Conservation (phyloP, 53 echinoderm and acorn worm species). For the Zoroaster sp. region DNA sequence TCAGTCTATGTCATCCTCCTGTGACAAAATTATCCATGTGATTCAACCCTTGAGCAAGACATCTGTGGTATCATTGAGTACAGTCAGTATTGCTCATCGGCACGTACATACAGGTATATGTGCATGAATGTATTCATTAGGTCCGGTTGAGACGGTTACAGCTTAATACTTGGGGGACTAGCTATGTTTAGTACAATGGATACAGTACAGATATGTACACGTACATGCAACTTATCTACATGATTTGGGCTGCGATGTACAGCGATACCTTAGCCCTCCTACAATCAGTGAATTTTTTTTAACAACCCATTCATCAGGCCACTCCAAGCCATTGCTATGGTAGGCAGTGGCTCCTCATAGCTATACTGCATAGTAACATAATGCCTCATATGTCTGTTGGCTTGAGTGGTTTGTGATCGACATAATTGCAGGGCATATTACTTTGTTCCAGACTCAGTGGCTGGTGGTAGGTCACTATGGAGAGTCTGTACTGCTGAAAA, state of each 20-base stretch:
- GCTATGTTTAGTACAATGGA: background rate
- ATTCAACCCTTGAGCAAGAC: background rate
- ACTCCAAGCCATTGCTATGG: too few species aligned
- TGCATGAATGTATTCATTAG: background rate
- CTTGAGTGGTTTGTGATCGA: too few species aligned
- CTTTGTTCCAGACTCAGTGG: too few species aligned
- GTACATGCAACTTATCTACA: background rate
- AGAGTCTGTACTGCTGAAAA: too few species aligned
- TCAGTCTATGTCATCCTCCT: background rate
- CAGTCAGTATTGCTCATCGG: background rate
- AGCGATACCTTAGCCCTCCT: background rate
- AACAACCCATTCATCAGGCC: too few species aligned
- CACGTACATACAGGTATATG: too few species aligned
- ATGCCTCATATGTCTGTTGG: too few species aligned
- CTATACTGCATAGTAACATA: too few species aligned
- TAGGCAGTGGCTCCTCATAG: too few species aligned
- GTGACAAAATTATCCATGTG: background rate
- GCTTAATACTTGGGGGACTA: background rate
- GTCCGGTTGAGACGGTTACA: background rate
- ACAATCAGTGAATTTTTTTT: too few species aligned
- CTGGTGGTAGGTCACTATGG: too few species aligned
- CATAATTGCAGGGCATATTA: too few species aligned
- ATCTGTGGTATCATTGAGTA: background rate
- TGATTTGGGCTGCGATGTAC: background rate
- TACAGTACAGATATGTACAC: background rate